These are phyloP conservation scores for Macrobrachium nipponense DNA, from an alignment of 1,140 invertebrate genomes.

Conservation along the genomic window DNA sequence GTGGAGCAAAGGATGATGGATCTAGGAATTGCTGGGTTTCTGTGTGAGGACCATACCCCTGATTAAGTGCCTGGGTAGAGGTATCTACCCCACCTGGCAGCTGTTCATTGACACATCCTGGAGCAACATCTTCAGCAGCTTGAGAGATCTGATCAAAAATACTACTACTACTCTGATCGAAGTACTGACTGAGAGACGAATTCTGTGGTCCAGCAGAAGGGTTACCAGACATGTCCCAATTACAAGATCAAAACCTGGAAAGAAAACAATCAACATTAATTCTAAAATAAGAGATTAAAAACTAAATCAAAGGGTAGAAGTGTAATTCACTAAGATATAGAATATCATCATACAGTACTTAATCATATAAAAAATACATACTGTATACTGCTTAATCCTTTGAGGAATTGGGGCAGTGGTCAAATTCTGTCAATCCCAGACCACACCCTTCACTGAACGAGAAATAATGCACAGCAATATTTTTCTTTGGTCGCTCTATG, in stretches of 20 bases:
- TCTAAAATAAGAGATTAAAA: neutral
- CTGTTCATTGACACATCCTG: neutral
- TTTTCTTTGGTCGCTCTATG: no score
- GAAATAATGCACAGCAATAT: no score
- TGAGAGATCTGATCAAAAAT: conserved; percentile 51
- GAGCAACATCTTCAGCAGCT: conserved; percentile 6
- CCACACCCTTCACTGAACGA: no score
- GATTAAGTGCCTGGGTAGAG: neutral
- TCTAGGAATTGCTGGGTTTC: no score
- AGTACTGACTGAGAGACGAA: neutral
- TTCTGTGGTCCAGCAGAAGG: conserved; percentile 1
- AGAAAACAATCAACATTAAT: neutral
- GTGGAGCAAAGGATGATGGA: no score
- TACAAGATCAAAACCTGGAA: neutral
- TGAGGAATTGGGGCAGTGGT: no score
- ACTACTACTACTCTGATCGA: conserved; percentile 21
- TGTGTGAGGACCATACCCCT: no score
- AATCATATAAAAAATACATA: neutral
- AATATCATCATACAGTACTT: no score
- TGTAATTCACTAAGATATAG: no score
- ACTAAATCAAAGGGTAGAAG: no score
- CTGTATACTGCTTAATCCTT: neutral
- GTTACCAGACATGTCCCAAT: conserved; percentile 35
- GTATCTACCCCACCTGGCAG: conserved; percentile 5
- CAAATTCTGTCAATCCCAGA: no score